Base-by-base conservation (phyloP, 2,113 vertebrate genomes). In the Zosterops hypoxanthus region DNA sequence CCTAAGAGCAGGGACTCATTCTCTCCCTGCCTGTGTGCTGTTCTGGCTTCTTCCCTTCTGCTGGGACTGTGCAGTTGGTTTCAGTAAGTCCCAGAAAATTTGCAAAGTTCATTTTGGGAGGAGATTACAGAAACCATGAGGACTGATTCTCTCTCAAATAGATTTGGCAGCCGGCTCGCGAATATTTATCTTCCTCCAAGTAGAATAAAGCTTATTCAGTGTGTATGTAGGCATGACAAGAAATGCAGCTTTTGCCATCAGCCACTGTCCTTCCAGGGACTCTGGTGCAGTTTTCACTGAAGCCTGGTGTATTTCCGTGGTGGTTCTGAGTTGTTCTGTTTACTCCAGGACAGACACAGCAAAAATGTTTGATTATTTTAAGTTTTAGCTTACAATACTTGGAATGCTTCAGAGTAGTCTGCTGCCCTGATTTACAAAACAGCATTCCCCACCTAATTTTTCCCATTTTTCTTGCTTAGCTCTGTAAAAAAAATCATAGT, bases 351-450 rank as follows among this genome's bases (percentile, higher is more conserved):
- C 56, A 93, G 44, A 88, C 26, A 60, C 4, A 71, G 72, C 56
- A 90, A 93, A 94, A 92, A 81, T 59, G 39, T 60, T 94, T 65
- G 63, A 59, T 83, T 82, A 73, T 91, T 92, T 91, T 59, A 93
- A 88, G 22, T 77, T 91, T 84, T 87, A 92, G 52, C 65, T 90
- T 90, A 53, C 14, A 76, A 42, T 95, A 49, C 42, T 88, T 88
- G 41, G 70, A 95, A 89, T 92, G 34, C 22, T 82, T 88, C 49
- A 79, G 60, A 78, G 49, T 59, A 85, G 46, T 64, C 61, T 94
- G 42, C 41, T 91, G 42, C 31, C 14, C 39, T 87, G 33, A 60
- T 78, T 94, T 90, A 52, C 3, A 0, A 59, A 92, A 70, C 49
- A 71, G 4, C 56, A 53, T 77, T 90, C 46, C 21, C 31, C n/a